phyloP scores from a whole-genome alignment of 2,888 invertebrate species.

The Platynereis dumerilii region DNA sequence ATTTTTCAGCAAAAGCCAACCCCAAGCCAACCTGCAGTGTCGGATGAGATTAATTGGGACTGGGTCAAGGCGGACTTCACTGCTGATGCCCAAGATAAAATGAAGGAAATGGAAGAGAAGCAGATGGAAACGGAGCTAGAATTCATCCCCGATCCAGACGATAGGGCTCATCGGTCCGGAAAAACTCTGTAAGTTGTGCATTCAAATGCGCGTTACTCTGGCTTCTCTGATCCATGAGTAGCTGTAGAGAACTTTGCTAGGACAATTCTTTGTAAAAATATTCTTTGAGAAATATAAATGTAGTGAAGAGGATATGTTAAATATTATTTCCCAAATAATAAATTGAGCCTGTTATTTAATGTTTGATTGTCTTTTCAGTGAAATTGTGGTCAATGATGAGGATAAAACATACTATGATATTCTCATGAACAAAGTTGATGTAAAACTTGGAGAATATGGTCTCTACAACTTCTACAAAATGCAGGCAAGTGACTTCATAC shows the following conservation, averaged over 20 bases:
- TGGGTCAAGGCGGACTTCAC: conserved; percentile 17
- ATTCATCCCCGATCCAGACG: no score
- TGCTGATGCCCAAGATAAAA: conserved; percentile 51
- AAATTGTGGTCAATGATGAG: conserved; percentile 58
- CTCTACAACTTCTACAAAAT: conserved; percentile 68
- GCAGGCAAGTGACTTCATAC: conserved; percentile 65
- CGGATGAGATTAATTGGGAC: conserved; percentile 33
- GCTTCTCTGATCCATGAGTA: no score
- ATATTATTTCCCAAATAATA: no score
- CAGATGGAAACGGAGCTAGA: conserved; percentile 14
- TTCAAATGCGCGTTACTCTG: no score
- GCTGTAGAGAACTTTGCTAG: no score
- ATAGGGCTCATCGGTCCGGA: no score
- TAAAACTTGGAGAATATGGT: conserved; percentile 64
- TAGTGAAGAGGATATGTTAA: no score
- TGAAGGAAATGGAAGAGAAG: conserved; percentile 43
- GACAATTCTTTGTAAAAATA: no score
- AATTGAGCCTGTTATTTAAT: no score
- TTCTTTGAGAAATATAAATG: no score
- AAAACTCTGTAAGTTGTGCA: no score
- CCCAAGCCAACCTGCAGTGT: conserved; percentile 31
- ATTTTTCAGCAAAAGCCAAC: conserved; percentile 4
- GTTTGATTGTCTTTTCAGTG: conserved; percentile 43
- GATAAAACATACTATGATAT: conserved; percentile 62
- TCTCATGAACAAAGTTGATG: conserved; percentile 66